Percentiles rank a stretch among this genome's conserved stretches.
These are phyloP conservation scores for Hydropsyche betteni DNA, from an alignment of 2,888 invertebrate species.

Conservation along the genomic window DNA sequence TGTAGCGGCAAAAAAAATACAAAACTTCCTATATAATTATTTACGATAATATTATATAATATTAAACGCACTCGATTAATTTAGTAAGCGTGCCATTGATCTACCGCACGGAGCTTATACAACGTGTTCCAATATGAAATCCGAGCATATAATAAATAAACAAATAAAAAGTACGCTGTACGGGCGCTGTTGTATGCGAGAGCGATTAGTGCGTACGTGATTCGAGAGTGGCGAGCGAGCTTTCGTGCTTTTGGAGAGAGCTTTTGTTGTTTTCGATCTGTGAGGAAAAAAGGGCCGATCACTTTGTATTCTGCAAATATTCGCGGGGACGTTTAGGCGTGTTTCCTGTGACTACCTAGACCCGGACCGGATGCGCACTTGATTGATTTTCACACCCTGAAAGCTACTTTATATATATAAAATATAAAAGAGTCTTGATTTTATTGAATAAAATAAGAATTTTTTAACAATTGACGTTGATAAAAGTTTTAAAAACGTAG, in stretches of 20 bases:
- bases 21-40: too few species aligned
- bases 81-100: too few species aligned
- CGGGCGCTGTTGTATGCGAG: background rate
- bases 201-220: constrained; percentile 31
- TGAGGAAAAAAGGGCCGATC: constrained; percentile 2
- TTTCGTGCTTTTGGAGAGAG: constrained; percentile 1
- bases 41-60: too few species aligned
- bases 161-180: background rate
- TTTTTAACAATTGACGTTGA: too few species aligned
- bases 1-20: too few species aligned
- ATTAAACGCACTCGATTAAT: too few species aligned
- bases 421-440: too few species aligned
- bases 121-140: background rate
- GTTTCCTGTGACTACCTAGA: constrained; percentile 7
- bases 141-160: constrained; percentile 10
- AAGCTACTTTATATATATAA: too few species aligned
- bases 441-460: too few species aligned
- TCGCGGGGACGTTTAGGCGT: background rate
- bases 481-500: too few species aligned
- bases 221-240: constrained; percentile 10
- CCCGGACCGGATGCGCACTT: constrained; percentile 3
- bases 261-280: constrained; percentile 19
- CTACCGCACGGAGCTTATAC: too few species aligned
- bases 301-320: constrained; percentile 25
- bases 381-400: background rate